phyloP scores from a whole-genome alignment of 2,888 invertebrate species.

The Tenthredo livida region DNA sequence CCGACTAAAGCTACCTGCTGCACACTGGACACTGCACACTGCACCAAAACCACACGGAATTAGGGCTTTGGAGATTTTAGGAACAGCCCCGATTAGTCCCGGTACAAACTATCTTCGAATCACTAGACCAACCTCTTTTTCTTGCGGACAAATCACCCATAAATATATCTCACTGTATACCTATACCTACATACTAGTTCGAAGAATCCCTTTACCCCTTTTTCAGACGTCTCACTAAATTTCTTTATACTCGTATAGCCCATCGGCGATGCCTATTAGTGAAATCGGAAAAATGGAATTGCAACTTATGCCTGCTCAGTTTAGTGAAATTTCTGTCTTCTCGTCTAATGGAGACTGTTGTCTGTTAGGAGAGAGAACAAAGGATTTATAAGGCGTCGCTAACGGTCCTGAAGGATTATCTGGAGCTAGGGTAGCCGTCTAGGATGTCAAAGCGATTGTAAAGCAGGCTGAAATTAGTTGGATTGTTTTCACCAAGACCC shows the following conservation, averaged over 20 bases:
- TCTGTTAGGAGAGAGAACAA: background rate
- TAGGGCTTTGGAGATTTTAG: background rate
- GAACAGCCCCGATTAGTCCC: slow-evolving; percentile 16
- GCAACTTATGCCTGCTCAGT: background rate
- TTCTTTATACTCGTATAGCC: background rate
- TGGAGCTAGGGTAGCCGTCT: slow-evolving; percentile 59
- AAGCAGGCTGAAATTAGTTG: slow-evolving; percentile 68
- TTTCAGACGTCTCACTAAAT: slow-evolving; percentile 19
- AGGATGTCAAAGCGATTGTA: slow-evolving; percentile 61
- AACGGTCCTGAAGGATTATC: slow-evolving; percentile 59
- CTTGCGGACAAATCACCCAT: background rate
- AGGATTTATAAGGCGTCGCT: background rate
- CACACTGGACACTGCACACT: background rate
- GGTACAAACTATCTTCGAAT: slow-evolving; percentile 15
- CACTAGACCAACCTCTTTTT: background rate
- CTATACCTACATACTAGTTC: slow-evolving; percentile 4
- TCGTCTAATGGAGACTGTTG: background rate
- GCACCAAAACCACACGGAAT: slow-evolving; percentile 4
- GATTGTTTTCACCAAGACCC: slow-evolving; percentile 67
- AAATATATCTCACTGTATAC: background rate
- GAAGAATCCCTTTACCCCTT: background rate
- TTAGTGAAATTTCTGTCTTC: background rate
- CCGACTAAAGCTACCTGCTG: slow-evolving; percentile 39
- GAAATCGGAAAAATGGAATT: background rate
- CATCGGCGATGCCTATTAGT: background rate